These are phyloP conservation scores for Augochlorella aurata DNA, from an alignment of 2,888 invertebrate genomes.

Conservation along the genomic window DNA sequence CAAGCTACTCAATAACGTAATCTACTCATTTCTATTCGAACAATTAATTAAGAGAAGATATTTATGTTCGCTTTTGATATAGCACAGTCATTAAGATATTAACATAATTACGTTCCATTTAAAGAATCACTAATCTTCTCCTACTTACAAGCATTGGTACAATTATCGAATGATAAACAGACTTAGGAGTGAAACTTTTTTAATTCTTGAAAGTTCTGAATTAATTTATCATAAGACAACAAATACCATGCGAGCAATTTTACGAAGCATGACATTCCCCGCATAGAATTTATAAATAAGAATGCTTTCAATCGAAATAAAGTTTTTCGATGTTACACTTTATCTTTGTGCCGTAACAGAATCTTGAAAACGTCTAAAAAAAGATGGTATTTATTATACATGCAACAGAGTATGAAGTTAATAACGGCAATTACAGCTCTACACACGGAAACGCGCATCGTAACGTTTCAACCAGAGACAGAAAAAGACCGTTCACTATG, in stretches of 20 bases:
- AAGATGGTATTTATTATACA: background rate
- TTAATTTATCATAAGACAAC: background rate
- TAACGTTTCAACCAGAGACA: conserved; percentile 12
- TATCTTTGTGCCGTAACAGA: background rate
- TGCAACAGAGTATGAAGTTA: background rate
- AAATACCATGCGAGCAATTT: background rate
- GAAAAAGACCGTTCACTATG: conserved; percentile 15
- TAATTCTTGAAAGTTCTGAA: background rate
- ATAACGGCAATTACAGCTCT: conserved; percentile 22
- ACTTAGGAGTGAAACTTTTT: background rate
- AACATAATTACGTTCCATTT: background rate
- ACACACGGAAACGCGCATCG: conserved; percentile 14
- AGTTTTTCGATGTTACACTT: background rate
- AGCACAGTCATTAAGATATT: background rate
- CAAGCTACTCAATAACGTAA: background rate
- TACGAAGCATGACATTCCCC: background rate
- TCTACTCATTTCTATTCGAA: background rate
- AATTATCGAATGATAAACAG: background rate
- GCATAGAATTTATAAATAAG: background rate
- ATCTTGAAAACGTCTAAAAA: background rate
- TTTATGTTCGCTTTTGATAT: background rate
- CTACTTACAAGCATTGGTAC: background rate
- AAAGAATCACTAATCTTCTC: background rate
- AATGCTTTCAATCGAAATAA: background rate
- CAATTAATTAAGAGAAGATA: background rate